phyloP scores from a whole-genome alignment of 2,113 vertebrate genomes.

The Spermophilus dauricus region DNA sequence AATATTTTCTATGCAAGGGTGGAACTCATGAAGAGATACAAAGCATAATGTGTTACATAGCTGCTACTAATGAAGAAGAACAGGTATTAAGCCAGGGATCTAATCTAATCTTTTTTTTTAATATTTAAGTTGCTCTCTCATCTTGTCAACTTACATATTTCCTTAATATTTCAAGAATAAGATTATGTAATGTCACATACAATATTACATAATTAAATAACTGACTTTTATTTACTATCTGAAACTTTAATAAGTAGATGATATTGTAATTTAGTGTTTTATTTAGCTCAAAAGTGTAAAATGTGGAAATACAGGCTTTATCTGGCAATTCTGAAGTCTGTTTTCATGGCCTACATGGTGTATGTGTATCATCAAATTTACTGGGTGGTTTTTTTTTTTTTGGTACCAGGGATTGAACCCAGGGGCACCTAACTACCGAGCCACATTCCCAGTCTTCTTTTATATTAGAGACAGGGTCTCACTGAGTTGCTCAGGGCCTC shows the following conservation, averaged over 20 bases:
- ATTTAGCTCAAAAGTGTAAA: neutral
- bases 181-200: neutral
- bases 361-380: constrained; percentile 35
- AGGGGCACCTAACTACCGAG: too few relatives aligned
- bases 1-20: constrained; percentile 98
- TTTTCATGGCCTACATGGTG: constrained; percentile 18
- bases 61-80: constrained; percentile 95
- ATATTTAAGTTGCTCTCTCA: constrained; percentile 9
- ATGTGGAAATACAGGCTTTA: constrained; percentile 40
- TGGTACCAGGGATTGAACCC: too few relatives aligned
- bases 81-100: constrained; percentile 89
- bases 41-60: constrained; percentile 96
- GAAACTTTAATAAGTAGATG: neutral
- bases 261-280: neutral
- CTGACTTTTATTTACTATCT: constrained; percentile 37
- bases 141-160: neutral
- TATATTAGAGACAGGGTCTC: too few relatives aligned
- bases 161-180: constrained; percentile 40
- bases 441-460: too few relatives aligned
- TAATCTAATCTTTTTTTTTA: constrained; percentile 26
- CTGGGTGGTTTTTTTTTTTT: neutral
- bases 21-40: constrained; percentile 97
- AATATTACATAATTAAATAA: constrained; percentile 9
- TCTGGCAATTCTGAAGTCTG: neutral
- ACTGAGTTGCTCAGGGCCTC: too few relatives aligned